Evolutionary conservation across 1,140 invertebrate genomes (phyloP).

Genomic region (Ylistrum balloti): DNA sequence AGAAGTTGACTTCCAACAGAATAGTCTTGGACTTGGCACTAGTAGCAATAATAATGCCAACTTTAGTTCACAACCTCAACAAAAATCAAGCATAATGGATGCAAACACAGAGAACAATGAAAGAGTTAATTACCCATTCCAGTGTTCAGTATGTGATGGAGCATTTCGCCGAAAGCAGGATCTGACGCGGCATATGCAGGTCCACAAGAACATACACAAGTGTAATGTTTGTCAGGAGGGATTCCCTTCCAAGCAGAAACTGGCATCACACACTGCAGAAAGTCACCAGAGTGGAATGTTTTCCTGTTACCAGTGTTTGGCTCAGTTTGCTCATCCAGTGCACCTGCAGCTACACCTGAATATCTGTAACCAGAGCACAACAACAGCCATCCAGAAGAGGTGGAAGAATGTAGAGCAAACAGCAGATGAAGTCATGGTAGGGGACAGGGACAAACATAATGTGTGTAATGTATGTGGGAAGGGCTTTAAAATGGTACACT

Average conservation of each 20-base stretch:
- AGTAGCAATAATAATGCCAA: neutral
- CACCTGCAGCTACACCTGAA: conserved; percentile 20
- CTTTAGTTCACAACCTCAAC: neutral
- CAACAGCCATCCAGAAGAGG: conserved; percentile 12
- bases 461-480: conserved; percentile 55
- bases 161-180: conserved; percentile 45
- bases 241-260: conserved; percentile 45
- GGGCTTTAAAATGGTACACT: conserved; percentile 46
- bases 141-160: conserved; percentile 54
- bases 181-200: conserved; percentile 44
- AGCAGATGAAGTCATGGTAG: neutral
- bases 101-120: conserved; percentile 7
- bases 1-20: neutral
- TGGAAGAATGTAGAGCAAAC: neutral
- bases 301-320: neutral
- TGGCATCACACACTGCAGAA: conserved; percentile 49
- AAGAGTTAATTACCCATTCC: conserved; percentile 8
- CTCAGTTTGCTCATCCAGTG: neutral
- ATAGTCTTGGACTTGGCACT: neutral
- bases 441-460: neutral
- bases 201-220: conserved; percentile 43
- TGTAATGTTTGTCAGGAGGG: conserved; percentile 45
- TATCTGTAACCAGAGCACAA: conserved; percentile 29
- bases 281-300: conserved; percentile 45
- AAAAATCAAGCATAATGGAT: neutral